Evolutionary conservation across 35 echinoderm and acorn worm species (phyloP).

Genomic region (Lytechinus variegatus): DNA sequence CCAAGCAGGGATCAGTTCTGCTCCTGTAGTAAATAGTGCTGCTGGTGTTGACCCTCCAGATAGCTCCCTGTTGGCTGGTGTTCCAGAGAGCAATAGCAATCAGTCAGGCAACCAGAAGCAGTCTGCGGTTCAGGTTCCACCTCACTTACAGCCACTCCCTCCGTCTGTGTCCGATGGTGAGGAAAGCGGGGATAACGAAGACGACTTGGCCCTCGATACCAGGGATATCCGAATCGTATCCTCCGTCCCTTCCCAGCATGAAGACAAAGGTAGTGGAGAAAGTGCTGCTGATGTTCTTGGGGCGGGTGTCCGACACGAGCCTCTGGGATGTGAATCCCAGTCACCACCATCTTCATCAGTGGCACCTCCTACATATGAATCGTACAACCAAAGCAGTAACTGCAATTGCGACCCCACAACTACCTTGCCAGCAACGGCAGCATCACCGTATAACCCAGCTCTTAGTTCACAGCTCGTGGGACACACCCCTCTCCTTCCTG

Average conservation of each 20-base stretch:
- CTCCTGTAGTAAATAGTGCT: slow-evolving; percentile 35
- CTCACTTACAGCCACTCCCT: slow-evolving; percentile 32
- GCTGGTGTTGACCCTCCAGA: slow-evolving; percentile 13
- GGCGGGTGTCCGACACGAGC: slow-evolving; percentile 34
- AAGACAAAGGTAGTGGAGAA: slow-evolving; percentile 23
- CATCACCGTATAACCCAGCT: background rate
- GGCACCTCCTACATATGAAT: slow-evolving; percentile 27
- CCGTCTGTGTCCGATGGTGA: slow-evolving; percentile 18
- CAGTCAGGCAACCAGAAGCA: slow-evolving; percentile 55
- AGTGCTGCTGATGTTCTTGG: background rate
- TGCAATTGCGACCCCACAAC: slow-evolving; percentile 24
- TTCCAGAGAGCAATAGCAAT: slow-evolving; percentile 33
- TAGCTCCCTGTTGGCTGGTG: background rate
- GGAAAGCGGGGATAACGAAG: slow-evolving; percentile 51
- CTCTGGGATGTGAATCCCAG: slow-evolving; percentile 49
- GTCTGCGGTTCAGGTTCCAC: slow-evolving; percentile 12
- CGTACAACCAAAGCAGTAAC: slow-evolving; percentile 43
- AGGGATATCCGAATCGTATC: slow-evolving; percentile 78
- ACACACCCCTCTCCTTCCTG: background rate
- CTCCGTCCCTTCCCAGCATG: slow-evolving; percentile 38
- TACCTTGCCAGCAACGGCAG: background rate
- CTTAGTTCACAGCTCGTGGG: background rate
- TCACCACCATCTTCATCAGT: slow-evolving; percentile 1
- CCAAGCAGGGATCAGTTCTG: slow-evolving; percentile 24
- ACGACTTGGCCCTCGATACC: slow-evolving; percentile 76